Evolutionary conservation across 1,140 invertebrate genomes (phyloP), one percentile per base, ranked within the genome.

Genomic region (Ceratina japonica): DNA sequence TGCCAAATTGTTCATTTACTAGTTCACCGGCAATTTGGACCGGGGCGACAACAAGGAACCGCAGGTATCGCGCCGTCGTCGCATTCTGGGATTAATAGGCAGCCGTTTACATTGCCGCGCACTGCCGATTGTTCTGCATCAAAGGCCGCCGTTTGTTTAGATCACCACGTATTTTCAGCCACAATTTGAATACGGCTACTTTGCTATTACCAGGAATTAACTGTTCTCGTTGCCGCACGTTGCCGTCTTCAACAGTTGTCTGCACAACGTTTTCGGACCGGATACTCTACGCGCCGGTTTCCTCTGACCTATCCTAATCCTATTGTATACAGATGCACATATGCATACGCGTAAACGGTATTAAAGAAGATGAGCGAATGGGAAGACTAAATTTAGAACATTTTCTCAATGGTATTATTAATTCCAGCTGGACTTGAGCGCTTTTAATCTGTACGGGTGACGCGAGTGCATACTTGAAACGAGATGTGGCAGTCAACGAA

Each of bases 1-100:
- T 83, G 85, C 85, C 85, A 86, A 86, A 83, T 79, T 18, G 61
- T 54, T 24, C 59, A 44, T 44, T 44, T 44, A 44, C 37, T 44
- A 56, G 51, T 62, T 54, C 58, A 63, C 58, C 49, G 63, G 56
- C 24, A 18, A 54, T 15, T 52, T 31, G 44, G 56, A 20, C 61
- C 12, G 22, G 58, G 59, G 8, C 44, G 51, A 13, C 44, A 62
- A 72, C 49, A 16, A 31, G 31, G 3, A 54, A 20, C n/a, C 20
- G 5, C 24, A 52, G 20, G 27, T 44, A 56, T 52, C 22, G 16
- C 44, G 27, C 27, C 27, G 1, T 31, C 12, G 54, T 31, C 12
- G 54, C 10, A 69, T 44, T 44, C 10, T 7, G 37, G 37, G 37
- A 44, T 44, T 44, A 44, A 44, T 44, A 44, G 37, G 37, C 37